Evolutionary conservation across 1,140 invertebrate species (phyloP), one percentile per base, ranked within the genome.

Genomic region (Lycorma delicatula): DNA sequence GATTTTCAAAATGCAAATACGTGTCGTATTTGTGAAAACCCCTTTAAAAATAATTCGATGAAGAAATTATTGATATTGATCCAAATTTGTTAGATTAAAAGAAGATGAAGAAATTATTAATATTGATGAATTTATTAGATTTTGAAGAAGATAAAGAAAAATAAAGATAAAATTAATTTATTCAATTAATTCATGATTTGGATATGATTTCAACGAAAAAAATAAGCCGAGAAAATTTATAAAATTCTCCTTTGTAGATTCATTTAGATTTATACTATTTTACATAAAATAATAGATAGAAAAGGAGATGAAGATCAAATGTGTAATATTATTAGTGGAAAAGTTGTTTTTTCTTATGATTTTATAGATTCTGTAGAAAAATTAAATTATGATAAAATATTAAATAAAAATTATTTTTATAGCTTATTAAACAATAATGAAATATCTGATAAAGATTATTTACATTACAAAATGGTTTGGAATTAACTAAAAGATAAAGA

Each of bases 211-310:
- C n/a, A n/a, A n/a, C 27, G 6, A 48, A 20, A n/a, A 25, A 25
- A 6, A 48, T 48, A 48, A 48, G 27, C 46, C 46, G 7, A 48
- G 46, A 25, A 23, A 48, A 48, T 48, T n/a, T 44, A 44, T 44
- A 7, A 5, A 44, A 48, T 25, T 23, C 5, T n/a, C n/a, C n/a
- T 48, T 48, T 48, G 46, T 25, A 48, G 46, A 48, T 48, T 25
- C 46, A 20, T 48, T 22, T 48, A 25, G 6, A 22, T 48, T 22
- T 6, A 48, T 6, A n/a, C n/a, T n/a, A n/a, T n/a, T n/a, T n/a
- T n/a, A n/a, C n/a, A n/a, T n/a, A n/a, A n/a, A n/a, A n/a, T n/a
- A n/a, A n/a, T n/a, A n/a, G n/a, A n/a, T n/a, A n/a, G n/a, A n/a
- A n/a, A n/a, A n/a, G n/a, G n/a, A n/a, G n/a, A n/a, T n/a, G n/a